These are phyloP conservation scores for Trididemnum clinides DNA, from an alignment of 23 tunicate genomes.

Conservation along the genomic window DNA sequence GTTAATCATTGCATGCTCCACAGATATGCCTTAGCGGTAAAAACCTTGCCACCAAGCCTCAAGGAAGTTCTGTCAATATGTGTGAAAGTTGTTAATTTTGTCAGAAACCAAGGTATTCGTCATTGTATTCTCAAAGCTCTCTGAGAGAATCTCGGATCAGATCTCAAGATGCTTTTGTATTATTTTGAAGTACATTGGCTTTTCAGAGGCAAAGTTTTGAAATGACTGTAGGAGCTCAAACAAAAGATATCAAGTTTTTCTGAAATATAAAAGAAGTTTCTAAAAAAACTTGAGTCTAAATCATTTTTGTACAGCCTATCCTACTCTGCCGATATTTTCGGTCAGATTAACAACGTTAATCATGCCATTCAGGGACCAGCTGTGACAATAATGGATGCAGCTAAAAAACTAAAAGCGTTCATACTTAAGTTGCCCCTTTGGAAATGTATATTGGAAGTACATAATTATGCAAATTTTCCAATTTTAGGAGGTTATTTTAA, in stretches of 20 bases:
- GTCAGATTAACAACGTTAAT: no score
- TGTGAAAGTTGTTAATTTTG: slow-evolving; percentile 17
- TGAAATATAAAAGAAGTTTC: no score
- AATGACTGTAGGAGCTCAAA: neutral
- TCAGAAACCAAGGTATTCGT: neutral
- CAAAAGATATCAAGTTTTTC: neutral
- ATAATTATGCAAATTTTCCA: no score
- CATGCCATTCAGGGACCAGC: no score
- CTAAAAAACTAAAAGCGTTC: no score
- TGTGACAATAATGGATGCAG: no score
- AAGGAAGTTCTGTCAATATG: slow-evolving; percentile 2
- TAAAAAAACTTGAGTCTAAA: no score
- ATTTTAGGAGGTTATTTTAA: no score
- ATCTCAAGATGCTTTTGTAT: neutral
- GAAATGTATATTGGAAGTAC: no score
- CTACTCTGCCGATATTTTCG: no score
- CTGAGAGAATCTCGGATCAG: neutral
- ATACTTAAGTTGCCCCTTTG: no score
- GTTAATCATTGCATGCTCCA: slow-evolving; percentile 18
- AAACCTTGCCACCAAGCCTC: neutral
- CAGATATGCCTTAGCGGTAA: slow-evolving; percentile 16
- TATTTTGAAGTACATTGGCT: neutral
- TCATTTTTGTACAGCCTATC: no score
- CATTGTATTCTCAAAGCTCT: neutral
- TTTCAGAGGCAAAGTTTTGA: neutral